Percentiles rank a stretch among this genome's conserved stretches.
phyloP scores from a whole-genome alignment of 2,797 vertebrate species.

The Pipistrellus kuhlii region DNA sequence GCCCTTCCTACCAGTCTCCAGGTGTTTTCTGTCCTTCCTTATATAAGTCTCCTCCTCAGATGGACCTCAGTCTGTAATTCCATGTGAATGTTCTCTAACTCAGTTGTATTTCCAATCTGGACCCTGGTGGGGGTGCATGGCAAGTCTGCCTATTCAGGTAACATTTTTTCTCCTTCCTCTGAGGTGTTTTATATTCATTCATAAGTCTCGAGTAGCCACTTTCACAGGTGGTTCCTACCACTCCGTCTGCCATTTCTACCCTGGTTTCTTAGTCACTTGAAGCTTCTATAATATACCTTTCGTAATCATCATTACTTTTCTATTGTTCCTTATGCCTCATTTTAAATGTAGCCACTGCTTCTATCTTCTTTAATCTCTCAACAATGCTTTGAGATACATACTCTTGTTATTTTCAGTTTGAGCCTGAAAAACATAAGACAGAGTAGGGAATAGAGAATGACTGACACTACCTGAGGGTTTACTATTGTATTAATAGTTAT shows the following conservation, averaged over 20 bases:
- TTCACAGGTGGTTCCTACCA: neutral
- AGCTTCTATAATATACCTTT: neutral
- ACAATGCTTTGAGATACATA: too few species aligned
- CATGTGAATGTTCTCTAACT: too few species aligned
- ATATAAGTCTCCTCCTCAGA: too few species aligned
- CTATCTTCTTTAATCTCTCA: too few species aligned
- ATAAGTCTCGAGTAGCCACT: neutral
- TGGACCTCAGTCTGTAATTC: too few species aligned
- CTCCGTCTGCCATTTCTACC: neutral
- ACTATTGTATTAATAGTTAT: neutral
- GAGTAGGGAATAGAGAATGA: neutral
- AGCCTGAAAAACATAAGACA: too few species aligned
- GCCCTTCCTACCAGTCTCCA: too few species aligned
- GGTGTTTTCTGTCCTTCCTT: too few species aligned
- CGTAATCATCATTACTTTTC: neutral
- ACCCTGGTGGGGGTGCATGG: too few species aligned
- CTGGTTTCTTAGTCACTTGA: neutral
- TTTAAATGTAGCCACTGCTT: neutral
- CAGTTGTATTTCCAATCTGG: too few species aligned
- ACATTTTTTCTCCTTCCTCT: neutral
- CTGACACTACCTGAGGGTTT: neutral
- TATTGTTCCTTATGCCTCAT: neutral
- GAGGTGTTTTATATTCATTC: neutral
- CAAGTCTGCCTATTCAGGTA: too few species aligned
- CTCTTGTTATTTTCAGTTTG: too few species aligned